phyloP scores from a whole-genome alignment of 2,888 invertebrate species.

The Syrista parreyssii region DNA sequence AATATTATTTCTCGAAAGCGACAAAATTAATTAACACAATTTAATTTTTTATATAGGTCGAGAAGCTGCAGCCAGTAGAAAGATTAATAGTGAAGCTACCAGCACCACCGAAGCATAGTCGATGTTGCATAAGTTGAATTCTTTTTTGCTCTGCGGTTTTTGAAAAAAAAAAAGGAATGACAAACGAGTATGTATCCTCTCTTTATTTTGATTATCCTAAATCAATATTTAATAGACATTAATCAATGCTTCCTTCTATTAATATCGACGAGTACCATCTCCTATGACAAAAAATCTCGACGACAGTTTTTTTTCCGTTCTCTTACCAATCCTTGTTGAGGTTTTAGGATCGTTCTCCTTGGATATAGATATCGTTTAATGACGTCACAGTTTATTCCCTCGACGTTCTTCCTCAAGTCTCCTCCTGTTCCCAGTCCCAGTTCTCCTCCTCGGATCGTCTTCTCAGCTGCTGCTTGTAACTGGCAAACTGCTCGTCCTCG shows the following conservation, averaged over 20 bases:
- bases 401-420: conserved; percentile 41
- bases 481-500: conserved; percentile 45
- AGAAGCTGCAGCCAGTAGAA: not conserved
- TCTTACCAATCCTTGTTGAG: not conserved
- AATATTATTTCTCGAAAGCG: not conserved
- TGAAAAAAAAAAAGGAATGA: not conserved
- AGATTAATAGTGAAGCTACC: not conserved
- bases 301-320: not conserved
- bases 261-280: not conserved
- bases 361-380: not conserved
- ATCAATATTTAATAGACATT: not conserved
- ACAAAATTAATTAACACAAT: not conserved
- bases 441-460: conserved; percentile 46
- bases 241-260: not conserved
- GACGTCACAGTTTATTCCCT: not conserved
- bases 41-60: not conserved
- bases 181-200: not conserved
- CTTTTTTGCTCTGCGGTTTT: not conserved
- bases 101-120: not conserved
- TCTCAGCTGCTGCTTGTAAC: conserved; percentile 26
- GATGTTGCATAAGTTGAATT: not conserved
- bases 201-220: not conserved
- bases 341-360: not conserved
- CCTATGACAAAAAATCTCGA: not conserved
- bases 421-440: conserved; percentile 49